Conservation (phyloP, 2,797 vertebrate genomes). For the Sphenodon punctatus region DNA sequence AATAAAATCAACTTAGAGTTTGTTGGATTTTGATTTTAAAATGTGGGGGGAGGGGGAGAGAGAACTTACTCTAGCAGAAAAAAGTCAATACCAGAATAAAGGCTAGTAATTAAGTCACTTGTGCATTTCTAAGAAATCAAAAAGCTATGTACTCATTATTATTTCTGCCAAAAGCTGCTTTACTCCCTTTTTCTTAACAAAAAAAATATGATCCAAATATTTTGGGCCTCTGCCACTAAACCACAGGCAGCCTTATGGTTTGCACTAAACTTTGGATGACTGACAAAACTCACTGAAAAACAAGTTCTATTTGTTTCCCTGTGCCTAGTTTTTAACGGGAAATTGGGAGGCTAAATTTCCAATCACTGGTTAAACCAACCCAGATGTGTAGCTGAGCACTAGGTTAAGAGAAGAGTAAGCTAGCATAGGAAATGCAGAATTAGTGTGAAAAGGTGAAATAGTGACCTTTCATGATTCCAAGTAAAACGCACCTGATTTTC, state of each 20-base stretch:
- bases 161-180: constrained; percentile 54
- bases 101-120: constrained; percentile 55
- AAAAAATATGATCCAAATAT: constrained; percentile 65
- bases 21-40: constrained; percentile 50
- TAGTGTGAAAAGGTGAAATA: constrained; percentile 56
- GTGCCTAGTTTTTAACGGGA: constrained; percentile 82
- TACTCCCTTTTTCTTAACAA: constrained; percentile 64
- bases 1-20: constrained; percentile 39
- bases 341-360: constrained; percentile 83
- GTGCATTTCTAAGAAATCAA: constrained; percentile 49
- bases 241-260: constrained; percentile 74
- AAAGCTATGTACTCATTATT: constrained; percentile 25
- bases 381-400: constrained; percentile 74
- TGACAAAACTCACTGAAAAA: constrained; percentile 82
- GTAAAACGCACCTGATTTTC: constrained; percentile 37
- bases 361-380: constrained; percentile 81
- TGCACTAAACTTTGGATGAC: constrained; percentile 76
- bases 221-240: constrained; percentile 76
- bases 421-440: constrained; percentile 60
- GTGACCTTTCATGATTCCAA: constrained; percentile 49
- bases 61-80: constrained; percentile 53
- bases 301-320: constrained; percentile 86
- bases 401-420: constrained; percentile 38
- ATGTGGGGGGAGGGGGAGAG: constrained; percentile 54
- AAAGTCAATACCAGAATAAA: constrained; percentile 34